phyloP scores from a whole-genome alignment of 1,140 invertebrate species.

The Drosophila ogumai region DNA sequence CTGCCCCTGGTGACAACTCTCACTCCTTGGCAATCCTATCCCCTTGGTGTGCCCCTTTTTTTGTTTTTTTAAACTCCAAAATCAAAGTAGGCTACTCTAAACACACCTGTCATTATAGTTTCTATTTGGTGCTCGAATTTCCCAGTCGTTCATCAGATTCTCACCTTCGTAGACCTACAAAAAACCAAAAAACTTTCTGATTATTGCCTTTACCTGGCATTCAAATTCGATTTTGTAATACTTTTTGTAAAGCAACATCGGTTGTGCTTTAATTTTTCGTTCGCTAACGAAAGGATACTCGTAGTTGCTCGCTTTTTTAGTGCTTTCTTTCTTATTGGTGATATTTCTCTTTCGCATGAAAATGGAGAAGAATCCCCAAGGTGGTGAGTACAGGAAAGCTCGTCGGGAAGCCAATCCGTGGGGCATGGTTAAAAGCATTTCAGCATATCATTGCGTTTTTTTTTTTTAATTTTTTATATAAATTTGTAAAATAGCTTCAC shows the following conservation, averaged over 20 bases:
- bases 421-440: too few relatives aligned
- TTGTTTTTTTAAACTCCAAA: rapidly evolving
- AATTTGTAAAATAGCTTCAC: too few relatives aligned
- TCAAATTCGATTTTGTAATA: not conserved
- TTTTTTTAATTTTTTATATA: too few relatives aligned
- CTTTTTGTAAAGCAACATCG: not conserved
- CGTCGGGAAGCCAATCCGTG: too few relatives aligned
- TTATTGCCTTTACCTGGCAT: not conserved
- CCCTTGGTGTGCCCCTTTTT: not conserved
- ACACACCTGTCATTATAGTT: not conserved
- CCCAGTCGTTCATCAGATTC: not conserved
- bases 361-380: not conserved
- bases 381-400: not conserved
- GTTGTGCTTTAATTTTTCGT: not conserved
- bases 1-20: not conserved
- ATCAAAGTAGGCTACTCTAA: not conserved
- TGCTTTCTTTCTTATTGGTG: not conserved
- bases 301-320: not conserved
- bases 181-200: not conserved
- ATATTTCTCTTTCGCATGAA: not conserved
- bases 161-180: not conserved
- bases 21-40: not conserved
- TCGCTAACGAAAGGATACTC: not conserved
- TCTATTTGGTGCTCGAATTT: not conserved
- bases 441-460: too few relatives aligned